Evolutionary conservation across 2,113 vertebrate species (phyloP), one percentile per base, ranked within the genome.

Genomic region (Poecilia latipinna): DNA sequence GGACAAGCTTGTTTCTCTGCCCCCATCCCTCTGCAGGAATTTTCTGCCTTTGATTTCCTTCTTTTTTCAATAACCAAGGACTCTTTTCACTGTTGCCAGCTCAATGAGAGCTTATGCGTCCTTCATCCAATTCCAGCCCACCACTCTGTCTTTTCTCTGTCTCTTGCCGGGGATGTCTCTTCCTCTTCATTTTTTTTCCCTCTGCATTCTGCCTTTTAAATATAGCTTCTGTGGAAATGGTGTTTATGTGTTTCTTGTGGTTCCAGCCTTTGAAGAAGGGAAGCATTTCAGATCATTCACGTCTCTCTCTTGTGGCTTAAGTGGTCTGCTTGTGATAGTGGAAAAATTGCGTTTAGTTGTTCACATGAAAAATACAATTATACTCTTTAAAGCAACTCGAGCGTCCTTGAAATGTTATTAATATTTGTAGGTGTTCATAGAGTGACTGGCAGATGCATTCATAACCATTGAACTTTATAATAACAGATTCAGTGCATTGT

Each of bases 51-150:
- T 93, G 91, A 93, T 90, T 92, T 87, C 72, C 79, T 85, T 32
- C 77, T 86, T 90, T 86, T 90, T 91, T 86, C 80, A 90, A 86
- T 88, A 91, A 90, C 89, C 85, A 83, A 90, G 77, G 78, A 77
- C 86, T 91, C 87, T 91, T 87, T 92, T 91, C 84, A 88, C 77
- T 79, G 75, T 82, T 91, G 85, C 87, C 91, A 91, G 79, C 87
- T 88, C 89, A 90, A 88, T 83, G 74, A 88, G 74, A 87, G 82
- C 88, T 88, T 89, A 80, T 75, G 74, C 62, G 79, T 87, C 90
- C 88, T 92, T 94, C 88, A 85, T 88, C 88, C 78, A 86, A 82
- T 90, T 92, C 86, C 90, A 92, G 78, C 82, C 77, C 86, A 83
- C 75, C 68, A 68, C 80, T 85, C 78, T 83, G 72, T 70, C 61